phyloP scores from a whole-genome alignment of 2,797 vertebrate genomes.

The Peromyscus aztecus region DNA sequence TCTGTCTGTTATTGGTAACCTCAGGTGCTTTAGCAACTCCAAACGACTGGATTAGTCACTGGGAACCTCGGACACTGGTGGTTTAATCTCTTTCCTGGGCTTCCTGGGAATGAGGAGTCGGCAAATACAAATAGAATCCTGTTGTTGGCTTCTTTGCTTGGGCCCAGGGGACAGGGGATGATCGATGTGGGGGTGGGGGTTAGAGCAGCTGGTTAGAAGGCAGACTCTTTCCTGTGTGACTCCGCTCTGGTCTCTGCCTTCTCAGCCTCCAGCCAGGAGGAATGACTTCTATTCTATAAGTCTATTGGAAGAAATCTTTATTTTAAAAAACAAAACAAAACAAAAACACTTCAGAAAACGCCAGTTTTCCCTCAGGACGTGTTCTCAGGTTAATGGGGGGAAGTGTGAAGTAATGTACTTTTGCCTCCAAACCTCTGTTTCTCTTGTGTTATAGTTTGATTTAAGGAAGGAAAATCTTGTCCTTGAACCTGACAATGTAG shows the following conservation, averaged over 20 bases:
- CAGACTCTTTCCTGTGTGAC: not conserved
- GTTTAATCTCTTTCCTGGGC: constrained; percentile 64
- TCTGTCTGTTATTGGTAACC: not conserved
- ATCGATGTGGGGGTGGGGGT: not conserved
- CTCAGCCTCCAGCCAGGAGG: not conserved
- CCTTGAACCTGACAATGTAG: not conserved
- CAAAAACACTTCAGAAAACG: constrained; percentile 61
- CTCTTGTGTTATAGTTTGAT: constrained; percentile 49
- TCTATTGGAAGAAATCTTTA: constrained; percentile 49
- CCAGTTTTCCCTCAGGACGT: constrained; percentile 32
- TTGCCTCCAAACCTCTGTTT: constrained; percentile 32
- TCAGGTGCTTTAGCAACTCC: constrained; percentile 58
- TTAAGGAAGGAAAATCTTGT: constrained; percentile 53
- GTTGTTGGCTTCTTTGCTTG: constrained; percentile 23
- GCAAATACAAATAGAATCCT: constrained; percentile 68
- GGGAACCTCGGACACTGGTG: not conserved
- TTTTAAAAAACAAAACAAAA: not conserved
- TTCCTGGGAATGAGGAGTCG: constrained; percentile 63
- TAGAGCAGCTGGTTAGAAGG: not conserved
- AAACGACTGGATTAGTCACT: constrained; percentile 58
- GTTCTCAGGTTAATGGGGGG: constrained; percentile 46
- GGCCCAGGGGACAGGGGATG: constrained; percentile 11
- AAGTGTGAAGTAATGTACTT: constrained; percentile 37
- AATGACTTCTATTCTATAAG: not conserved
- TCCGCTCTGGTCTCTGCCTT: not conserved